These are phyloP conservation scores for Drosophila niveifrons DNA, from an alignment of 2,888 invertebrate genomes.

Conservation along the genomic window DNA sequence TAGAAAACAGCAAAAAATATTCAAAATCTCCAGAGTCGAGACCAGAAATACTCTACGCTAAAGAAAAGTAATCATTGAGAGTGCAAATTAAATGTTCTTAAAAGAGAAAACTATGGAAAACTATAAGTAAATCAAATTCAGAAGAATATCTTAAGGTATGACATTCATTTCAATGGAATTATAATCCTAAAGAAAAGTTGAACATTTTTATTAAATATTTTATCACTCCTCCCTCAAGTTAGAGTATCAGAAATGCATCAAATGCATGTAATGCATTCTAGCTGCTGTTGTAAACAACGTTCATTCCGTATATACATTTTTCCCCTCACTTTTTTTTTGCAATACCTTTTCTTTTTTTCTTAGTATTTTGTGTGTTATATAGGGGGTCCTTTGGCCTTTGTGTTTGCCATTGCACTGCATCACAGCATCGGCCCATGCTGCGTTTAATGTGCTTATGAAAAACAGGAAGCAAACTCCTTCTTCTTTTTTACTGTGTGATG, in stretches of 20 bases:
- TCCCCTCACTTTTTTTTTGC: not conserved
- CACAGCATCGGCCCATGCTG: conserved; percentile 55
- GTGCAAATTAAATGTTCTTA: not conserved
- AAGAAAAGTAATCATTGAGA: not conserved
- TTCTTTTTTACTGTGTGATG: conserved; percentile 10
- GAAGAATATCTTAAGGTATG: too few relatives aligned
- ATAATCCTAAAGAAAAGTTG: not conserved
- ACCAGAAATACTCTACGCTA: conserved; percentile 23
- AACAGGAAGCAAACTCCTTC: conserved; percentile 46
- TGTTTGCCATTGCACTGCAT: conserved; percentile 47
- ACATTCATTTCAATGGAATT: too few relatives aligned
- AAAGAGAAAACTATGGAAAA: not conserved
- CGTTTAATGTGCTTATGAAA: conserved; percentile 62
- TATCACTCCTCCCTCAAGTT: not conserved
- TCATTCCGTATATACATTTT: conserved; percentile 9
- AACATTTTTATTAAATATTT: not conserved
- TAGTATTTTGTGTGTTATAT: conserved; percentile 25
- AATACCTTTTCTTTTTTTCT: conserved; percentile 11
- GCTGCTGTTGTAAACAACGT: conserved; percentile 51
- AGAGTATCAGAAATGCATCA: conserved; percentile 49
- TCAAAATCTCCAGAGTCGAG: not conserved
- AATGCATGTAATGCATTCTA: conserved; percentile 54
- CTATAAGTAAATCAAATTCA: too few relatives aligned
- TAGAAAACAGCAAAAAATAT: conserved; percentile 40
- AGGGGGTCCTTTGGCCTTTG: conserved; percentile 42